Base-by-base conservation (phyloP, 2,888 invertebrate genomes). In the Athrips mouffetella region DNA sequence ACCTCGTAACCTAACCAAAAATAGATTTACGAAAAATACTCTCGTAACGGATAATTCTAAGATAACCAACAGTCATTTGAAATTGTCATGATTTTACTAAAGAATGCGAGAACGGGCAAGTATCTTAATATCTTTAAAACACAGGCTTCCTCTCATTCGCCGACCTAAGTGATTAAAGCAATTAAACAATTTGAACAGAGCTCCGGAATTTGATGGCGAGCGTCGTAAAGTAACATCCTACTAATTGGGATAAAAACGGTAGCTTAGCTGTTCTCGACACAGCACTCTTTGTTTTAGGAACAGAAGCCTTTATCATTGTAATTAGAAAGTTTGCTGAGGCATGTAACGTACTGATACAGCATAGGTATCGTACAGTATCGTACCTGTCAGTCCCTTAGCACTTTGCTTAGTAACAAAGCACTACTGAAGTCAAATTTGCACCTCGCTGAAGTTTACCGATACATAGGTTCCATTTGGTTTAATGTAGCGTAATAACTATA, bases 271-370 rank as follows among this genome's bases (percentile, higher is more conserved):
- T 35, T 23, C 35, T 45, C 45, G 45, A 51, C 47, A 53, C 47
- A 55, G 23, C 45, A 49, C 40, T 48, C 52, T 49, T 56, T 58
- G 54, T 58, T 53, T 48, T 45, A 48, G 27, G 33, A 54, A 61
- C 58, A 59, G 58, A 55, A 52, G 53, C 51, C 54, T 59, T 60
- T 56, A 55, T 58, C 44, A 53, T 51, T 47, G 44, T 54, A 56
- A 58, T 60, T 57, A 58, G 57, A 52, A 49, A 49, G 50, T 53
- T 49, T 47, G 42, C 42, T 6, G 2, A 16, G 18, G 18, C 16
- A 29, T 23, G 15, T 15, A 23, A 40, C 27, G 42, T 16, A 29
- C 27, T 42, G 13, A 42, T 13, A 8, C 15, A 29, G 27, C 27
- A 11, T 15, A 21, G 3, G 23, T 39, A 21, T 25, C 10, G 27